Evolutionary conservation across 2,888 invertebrate genomes (phyloP), one percentile per base, ranked within the genome.

Genomic region (Drosophila buzzatii): DNA sequence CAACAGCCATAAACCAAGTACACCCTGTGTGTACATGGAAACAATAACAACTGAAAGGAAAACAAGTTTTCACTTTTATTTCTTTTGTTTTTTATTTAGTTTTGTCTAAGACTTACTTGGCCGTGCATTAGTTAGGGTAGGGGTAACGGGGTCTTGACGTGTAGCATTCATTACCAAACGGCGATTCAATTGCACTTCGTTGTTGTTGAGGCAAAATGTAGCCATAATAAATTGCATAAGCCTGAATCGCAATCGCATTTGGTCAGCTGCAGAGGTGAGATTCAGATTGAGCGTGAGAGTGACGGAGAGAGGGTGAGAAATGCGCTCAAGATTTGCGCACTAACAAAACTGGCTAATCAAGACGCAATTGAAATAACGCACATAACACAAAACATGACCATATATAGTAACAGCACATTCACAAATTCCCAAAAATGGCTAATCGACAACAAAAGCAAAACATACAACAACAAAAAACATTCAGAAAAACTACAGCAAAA

Each of bases 31-130:
- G 39, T 44, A 55, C 59, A 75, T 49, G 68, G 73, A 73, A 71
- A 72, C 67, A 73, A 83, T 59, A 68, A 44, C 64, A 77, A 52
- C 73, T 60, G 47, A 76, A 67, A 82, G 61, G 65, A 73, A 82
- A 90, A 85, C 85, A 85, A 82, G 90, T 85, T 85, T 85, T 85
- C 90, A 85, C 85, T 85, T 85, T 85, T 85, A 69, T 76, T 73
- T 80, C 60, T 47, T 62, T 73, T 73, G 33, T 73, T 62, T 57
- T 62, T 39, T 35, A 6, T 14, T 16, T 39, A 37, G 37, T 37
- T 39, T 39, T 39, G 37, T 39, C 16, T 61, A 39, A 81, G 76
- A 81, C 71, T 81, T 75, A 72, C 87, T 76, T 76, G 59, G 73
- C 31, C 16, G 47, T 55, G 35, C n/a, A 18, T 55, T 55, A 33